Conservation (phyloP, 2,797 vertebrate genomes). For the Bradypodion ventrale region DNA sequence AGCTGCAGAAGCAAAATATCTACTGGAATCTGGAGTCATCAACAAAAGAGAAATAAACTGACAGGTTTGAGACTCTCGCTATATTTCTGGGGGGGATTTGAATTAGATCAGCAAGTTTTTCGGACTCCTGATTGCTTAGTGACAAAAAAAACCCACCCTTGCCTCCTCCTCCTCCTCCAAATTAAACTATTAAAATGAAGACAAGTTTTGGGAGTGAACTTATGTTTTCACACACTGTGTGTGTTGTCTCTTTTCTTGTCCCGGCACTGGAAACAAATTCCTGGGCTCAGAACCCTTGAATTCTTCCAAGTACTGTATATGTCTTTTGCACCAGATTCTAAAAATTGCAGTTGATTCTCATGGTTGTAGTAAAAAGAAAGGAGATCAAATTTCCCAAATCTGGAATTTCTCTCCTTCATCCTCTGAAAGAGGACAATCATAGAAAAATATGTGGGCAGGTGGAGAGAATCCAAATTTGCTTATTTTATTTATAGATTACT, state of each 20-base stretch:
- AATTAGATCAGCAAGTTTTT: neutral
- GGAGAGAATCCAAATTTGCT: neutral
- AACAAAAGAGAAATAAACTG: neutral
- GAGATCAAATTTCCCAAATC: too few relatives aligned
- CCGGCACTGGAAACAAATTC: too few relatives aligned
- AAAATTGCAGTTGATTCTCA: neutral
- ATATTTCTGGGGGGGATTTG: neutral
- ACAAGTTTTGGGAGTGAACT: too few relatives aligned
- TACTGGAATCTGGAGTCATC: neutral
- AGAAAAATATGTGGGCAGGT: neutral
- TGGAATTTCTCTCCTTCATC: neutral
- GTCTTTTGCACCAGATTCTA: neutral
- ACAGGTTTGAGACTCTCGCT: neutral
- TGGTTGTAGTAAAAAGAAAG: neutral
- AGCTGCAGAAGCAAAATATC: neutral
- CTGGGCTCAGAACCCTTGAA: too few relatives aligned
- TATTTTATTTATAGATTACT: too few relatives aligned
- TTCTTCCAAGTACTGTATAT: too few relatives aligned
- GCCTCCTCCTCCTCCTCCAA: too few relatives aligned
- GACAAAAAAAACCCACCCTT: too few relatives aligned
- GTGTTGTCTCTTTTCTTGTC: too few relatives aligned
- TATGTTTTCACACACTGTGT: too few relatives aligned
- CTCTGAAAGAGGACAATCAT: neutral
- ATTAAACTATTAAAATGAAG: too few relatives aligned
- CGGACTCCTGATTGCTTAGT: too few relatives aligned